A percentile compares a stretch with the other conserved stretches of the same genome.
These are phyloP conservation scores for Polyploca ridens DNA, from an alignment of 2,888 invertebrate species.

Conservation along the genomic window DNA sequence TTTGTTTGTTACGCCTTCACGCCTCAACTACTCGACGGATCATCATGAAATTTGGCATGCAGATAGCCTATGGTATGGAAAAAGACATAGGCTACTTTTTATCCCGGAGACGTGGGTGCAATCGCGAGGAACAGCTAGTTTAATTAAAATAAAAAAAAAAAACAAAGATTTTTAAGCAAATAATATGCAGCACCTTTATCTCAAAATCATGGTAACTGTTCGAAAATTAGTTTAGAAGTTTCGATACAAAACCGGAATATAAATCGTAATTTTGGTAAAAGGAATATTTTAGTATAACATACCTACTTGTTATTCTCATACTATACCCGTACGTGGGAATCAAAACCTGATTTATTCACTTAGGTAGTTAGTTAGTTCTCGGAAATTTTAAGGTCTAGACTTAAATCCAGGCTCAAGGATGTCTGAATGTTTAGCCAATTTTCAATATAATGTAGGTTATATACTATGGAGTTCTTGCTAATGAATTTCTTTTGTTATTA, in stretches of 20 bases:
- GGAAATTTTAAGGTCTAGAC: slow-evolving; percentile 44
- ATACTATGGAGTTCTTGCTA: background rate
- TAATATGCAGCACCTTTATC: no score
- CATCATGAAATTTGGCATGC: no score
- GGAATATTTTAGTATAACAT: background rate
- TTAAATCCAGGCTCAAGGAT: slow-evolving; percentile 16
- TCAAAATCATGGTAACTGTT: background rate
- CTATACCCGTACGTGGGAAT: background rate
- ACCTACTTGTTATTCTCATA: background rate
- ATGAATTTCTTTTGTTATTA: no score
- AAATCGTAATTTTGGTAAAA: background rate
- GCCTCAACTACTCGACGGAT: no score
- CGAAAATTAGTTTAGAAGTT: background rate
- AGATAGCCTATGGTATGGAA: no score
- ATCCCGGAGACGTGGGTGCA: no score
- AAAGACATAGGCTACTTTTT: no score
- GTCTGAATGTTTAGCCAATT: background rate
- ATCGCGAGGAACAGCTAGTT: no score
- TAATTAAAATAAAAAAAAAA: no score
- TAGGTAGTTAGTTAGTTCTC: slow-evolving; percentile 43
- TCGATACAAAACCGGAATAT: background rate
- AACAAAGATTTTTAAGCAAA: no score
- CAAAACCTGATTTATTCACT: slow-evolving; percentile 34
- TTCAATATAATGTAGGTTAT: background rate
- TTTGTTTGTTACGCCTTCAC: no score